Percentiles rank a stretch among this genome's conserved stretches.
These are phyloP conservation scores for Eilema sororculum DNA, from an alignment of 2,888 invertebrate genomes.

Conservation along the genomic window DNA sequence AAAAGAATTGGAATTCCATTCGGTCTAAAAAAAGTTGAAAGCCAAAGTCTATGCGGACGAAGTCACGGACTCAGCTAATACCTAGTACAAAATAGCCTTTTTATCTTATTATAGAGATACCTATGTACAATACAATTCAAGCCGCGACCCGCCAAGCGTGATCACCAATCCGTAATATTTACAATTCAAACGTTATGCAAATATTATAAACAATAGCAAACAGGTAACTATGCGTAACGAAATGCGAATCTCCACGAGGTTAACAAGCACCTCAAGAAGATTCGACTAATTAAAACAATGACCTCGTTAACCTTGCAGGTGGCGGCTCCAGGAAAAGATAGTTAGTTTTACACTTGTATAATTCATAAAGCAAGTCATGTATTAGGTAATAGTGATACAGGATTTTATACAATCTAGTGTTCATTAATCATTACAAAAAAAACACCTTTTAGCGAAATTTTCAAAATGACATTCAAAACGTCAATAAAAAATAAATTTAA, in stretches of 20 bases:
- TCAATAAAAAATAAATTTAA: no score
- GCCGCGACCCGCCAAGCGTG: no score
- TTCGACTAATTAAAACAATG: conserved; percentile 2
- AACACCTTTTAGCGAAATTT: no score
- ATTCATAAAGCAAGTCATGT: not conserved
- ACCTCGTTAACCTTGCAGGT: not conserved
- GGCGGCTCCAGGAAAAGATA: not conserved
- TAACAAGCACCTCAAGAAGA: not conserved
- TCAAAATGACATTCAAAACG: no score
- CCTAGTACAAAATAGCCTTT: not conserved
- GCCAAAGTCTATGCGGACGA: not conserved
- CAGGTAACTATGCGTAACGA: not conserved
- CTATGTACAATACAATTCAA: no score
- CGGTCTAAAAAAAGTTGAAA: no score
- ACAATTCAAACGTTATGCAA: no score
- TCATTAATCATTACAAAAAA: no score
- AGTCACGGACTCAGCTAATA: not conserved
- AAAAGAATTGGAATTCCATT: no score
- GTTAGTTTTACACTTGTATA: not conserved
- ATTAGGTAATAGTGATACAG: not conserved
- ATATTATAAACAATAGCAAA: no score
- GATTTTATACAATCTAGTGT: not conserved
- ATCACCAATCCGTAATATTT: no score
- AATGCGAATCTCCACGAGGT: not conserved
- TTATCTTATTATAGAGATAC: no score